A percentile compares a stretch with the other conserved stretches of the same genome.
Conservation (phyloP, 2,113 vertebrate species). For the Pandion haliaetus region DNA sequence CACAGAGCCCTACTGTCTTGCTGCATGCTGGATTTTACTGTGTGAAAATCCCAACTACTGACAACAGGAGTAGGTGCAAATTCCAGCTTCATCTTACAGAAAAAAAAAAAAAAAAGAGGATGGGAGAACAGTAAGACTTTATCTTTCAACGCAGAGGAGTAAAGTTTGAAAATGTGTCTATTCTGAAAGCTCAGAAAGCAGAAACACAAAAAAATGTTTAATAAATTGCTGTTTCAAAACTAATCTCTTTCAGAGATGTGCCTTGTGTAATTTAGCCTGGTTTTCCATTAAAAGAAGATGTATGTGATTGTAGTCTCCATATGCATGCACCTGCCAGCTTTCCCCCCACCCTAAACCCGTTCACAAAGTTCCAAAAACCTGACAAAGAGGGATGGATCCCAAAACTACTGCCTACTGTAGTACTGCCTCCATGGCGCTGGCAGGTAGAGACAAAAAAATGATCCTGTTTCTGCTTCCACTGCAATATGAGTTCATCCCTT, state of each 20-base stretch:
- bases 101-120: not conserved
- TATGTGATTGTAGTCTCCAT: too few relatives aligned
- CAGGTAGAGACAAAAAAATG: not conserved
- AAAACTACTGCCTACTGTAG: not conserved
- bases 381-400: not conserved
- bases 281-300: not conserved
- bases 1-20: not conserved
- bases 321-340: not conserved
- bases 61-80: not conserved
- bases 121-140: not conserved
- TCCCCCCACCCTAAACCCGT: not conserved
- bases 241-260: not conserved
- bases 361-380: not conserved
- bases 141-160: not conserved
- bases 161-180: not conserved
- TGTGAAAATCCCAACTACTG: not conserved
- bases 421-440: accelerated
- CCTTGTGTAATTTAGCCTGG: not conserved
- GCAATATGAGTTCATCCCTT: not conserved
- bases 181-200: not conserved
- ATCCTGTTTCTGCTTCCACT: not conserved
- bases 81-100: not conserved
- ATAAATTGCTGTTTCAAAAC: not conserved
- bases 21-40: not conserved
- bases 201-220: not conserved